Conservation (phyloP, 2,797 vertebrate species). For the Corythornis leucogaster region DNA sequence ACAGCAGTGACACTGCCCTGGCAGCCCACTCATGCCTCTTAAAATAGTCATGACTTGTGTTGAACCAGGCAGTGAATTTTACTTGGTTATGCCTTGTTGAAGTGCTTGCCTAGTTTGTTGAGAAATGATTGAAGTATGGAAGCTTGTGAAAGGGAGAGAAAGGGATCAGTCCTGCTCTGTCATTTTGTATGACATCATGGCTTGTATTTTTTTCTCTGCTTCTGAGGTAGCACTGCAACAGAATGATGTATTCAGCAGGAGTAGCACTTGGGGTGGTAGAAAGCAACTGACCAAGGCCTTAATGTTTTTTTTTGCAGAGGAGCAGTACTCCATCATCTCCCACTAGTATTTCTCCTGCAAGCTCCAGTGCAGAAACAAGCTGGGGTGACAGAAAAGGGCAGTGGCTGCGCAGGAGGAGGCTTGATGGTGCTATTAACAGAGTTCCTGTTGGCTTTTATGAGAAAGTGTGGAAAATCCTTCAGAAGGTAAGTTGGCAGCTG, state of each 20-base stretch:
- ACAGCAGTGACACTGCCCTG: not conserved
- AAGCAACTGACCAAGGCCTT: not conserved
- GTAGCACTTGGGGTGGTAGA: not conserved
- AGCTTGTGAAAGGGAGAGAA: not conserved
- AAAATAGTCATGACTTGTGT: not conserved
- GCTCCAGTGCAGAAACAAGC: conserved; percentile 79
- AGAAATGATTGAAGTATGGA: not conserved
- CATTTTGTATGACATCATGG: not conserved
- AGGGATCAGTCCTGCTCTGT: not conserved
- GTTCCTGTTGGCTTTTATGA: conserved; percentile 97
- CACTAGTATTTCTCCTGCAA: conserved; percentile 84
- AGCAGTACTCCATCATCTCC: conserved; percentile 93
- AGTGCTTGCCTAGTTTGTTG: not conserved
- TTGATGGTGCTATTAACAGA: conserved; percentile 97
- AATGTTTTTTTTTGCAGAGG: conserved; percentile 78
- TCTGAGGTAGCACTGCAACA: not conserved
- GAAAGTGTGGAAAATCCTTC: conserved; percentile 96
- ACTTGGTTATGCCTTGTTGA: not conserved
- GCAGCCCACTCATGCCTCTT: not conserved
- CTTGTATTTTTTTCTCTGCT: not conserved
- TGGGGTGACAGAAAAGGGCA: conserved; percentile 95
- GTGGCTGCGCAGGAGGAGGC: conserved; percentile 93
- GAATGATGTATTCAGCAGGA: not conserved
- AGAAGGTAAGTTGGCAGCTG: conserved; percentile 81
- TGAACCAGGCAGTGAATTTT: not conserved